These are phyloP conservation scores for Hydrophis major DNA, from an alignment of 2,797 vertebrate genomes.

Conservation along the genomic window DNA sequence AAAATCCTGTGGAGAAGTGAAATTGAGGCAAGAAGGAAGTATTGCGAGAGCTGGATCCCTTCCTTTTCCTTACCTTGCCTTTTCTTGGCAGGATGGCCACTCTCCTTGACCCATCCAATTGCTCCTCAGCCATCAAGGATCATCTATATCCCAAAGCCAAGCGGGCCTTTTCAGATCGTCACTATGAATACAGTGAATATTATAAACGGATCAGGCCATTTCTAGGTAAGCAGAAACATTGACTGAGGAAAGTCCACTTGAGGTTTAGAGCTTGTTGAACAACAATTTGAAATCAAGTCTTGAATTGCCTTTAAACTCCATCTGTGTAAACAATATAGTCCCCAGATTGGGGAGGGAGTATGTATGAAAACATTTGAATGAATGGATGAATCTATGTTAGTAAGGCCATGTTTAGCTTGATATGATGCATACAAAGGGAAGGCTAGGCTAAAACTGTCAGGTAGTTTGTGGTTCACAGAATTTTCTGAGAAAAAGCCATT, in stretches of 20 bases:
- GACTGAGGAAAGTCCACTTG: accelerated
- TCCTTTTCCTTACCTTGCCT: not conserved
- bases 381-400: not conserved
- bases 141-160: conserved; percentile 63
- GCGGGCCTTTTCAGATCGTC: conserved; percentile 47
- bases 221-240: conserved; percentile 65
- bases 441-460: not conserved
- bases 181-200: conserved; percentile 22
- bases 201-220: conserved; percentile 58
- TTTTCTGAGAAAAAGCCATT: not conserved
- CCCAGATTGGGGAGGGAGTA: not conserved
- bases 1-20: not conserved
- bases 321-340: not conserved
- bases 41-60: not conserved
- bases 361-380: not conserved
- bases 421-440: not conserved
- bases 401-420: not conserved
- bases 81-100: conserved; percentile 36
- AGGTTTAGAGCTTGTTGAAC: not conserved
- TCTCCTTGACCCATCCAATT: conserved; percentile 51
- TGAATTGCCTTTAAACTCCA: not conserved
- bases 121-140: conserved; percentile 44
- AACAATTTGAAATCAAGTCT: not conserved
- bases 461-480: not conserved
- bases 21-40: not conserved